Conservation (phyloP, 2,113 vertebrate species). For the Triplophysa dalaica region DNA sequence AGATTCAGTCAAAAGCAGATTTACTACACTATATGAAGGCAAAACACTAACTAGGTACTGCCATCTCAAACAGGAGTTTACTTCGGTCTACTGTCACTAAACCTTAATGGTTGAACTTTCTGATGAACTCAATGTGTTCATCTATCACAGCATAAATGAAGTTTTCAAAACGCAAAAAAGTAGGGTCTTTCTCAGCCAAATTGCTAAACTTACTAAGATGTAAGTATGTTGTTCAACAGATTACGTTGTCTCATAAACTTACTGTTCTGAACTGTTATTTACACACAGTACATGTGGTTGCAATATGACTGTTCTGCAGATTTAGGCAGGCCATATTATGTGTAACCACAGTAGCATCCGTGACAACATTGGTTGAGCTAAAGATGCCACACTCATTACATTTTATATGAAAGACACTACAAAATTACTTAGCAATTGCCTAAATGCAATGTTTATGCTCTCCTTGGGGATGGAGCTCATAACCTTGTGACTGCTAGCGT, state of each 20-base stretch:
- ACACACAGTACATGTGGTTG: not conserved
- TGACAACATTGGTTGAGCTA: not conserved
- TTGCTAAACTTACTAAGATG: not conserved
- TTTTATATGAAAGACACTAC: no score
- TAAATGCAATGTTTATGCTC: no score
- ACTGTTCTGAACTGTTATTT: slow-evolving; percentile 3
- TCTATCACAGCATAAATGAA: no score
- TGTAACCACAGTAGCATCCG: no score
- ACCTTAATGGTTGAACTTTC: not conserved
- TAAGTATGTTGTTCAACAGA: not conserved
- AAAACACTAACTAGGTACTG: not conserved
- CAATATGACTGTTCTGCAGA: not conserved
- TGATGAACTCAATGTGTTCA: no score
- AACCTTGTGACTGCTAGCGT: no score
- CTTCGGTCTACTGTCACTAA: not conserved
- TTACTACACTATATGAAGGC: slow-evolving; percentile 26
- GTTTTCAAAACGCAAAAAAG: not conserved
- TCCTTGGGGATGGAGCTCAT: no score
- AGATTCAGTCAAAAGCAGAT: slow-evolving; percentile 32
- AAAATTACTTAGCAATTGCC: no score
- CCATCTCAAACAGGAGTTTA: not conserved
- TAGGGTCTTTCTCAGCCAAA: not conserved
- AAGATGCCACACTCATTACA: no score
- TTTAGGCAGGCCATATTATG: not conserved
- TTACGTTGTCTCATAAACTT: not conserved